Conservation (phyloP, 2,113 vertebrate genomes). For the Gavialis gangeticus region DNA sequence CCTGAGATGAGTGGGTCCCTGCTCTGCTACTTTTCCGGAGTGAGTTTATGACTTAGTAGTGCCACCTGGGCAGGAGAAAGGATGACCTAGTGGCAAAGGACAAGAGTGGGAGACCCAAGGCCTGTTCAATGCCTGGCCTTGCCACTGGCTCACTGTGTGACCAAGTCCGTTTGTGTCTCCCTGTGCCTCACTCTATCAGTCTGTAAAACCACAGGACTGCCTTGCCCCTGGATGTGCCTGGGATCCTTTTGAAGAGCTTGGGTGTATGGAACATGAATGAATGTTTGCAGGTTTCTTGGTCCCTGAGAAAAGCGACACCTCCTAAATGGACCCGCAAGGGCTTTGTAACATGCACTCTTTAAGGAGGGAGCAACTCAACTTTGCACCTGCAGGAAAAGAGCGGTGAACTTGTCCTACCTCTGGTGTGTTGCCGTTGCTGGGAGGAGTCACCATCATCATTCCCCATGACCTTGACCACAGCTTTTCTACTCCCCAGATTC, state of each 20-base stretch:
- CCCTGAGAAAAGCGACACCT: background rate
- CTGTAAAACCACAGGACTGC: constrained; percentile 2
- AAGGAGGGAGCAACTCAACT: background rate
- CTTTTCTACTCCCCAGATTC: background rate
- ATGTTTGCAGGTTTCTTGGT: background rate
- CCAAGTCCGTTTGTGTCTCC: constrained; percentile 12
- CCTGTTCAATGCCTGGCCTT: background rate
- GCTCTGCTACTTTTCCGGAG: too few relatives aligned
- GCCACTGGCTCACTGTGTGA: constrained; percentile 47
- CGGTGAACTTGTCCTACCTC: background rate
- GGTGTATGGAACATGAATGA: background rate
- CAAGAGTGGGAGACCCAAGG: background rate
- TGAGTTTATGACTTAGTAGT: too few relatives aligned
- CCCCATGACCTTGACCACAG: background rate
- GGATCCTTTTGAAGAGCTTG: background rate
- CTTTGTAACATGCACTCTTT: background rate
- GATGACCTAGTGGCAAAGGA: background rate
- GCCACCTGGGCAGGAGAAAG: background rate
- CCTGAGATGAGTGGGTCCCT: too few relatives aligned
- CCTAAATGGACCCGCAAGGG: rapidly evolving
- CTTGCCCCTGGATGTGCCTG: constrained; percentile 7
- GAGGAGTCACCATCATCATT: background rate
- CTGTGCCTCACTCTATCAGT: background rate
- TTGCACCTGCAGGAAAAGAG: background rate
- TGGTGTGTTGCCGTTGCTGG: background rate